Evolutionary conservation across 2,797 vertebrate species (phyloP).

Genomic region (Alfaro cultratus): DNA sequence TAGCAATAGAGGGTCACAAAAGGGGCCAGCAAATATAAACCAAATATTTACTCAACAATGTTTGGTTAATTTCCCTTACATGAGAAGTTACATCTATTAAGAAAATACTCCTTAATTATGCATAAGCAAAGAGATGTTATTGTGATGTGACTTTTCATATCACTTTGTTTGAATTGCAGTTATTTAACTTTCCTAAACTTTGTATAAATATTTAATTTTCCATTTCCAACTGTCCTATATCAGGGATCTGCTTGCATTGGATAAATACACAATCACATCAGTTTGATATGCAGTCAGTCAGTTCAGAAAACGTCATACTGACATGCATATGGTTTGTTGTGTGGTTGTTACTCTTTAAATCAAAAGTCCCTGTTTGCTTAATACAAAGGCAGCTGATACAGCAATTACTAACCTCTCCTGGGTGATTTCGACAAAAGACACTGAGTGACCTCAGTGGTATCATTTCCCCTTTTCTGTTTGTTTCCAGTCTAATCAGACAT

Average conservation of each 20-base stretch:
- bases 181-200: slow-evolving; percentile 1
- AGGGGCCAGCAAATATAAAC: not conserved
- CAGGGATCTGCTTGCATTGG: not conserved
- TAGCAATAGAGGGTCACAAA: too few relatives aligned
- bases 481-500: slow-evolving; percentile 52
- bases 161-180: not conserved
- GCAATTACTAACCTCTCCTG: not conserved
- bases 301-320: slow-evolving; percentile 25
- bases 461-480: slow-evolving; percentile 56
- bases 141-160: not conserved
- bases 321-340: slow-evolving; percentile 17
- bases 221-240: not conserved
- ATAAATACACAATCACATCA: not conserved
- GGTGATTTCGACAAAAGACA: slow-evolving; percentile 30
- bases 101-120: not conserved
- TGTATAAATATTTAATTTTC: not conserved
- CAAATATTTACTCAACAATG: not conserved
- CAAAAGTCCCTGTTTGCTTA: not conserved
- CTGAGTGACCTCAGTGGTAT: slow-evolving; percentile 29
- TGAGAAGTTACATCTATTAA: not conserved
- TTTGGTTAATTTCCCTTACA: not conserved
- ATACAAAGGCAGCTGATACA: slow-evolving; percentile 17
- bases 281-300: not conserved
- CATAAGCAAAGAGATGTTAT: not conserved
- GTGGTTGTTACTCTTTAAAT: slow-evolving; percentile 6